Base-by-base conservation (phyloP, 1,140 invertebrate genomes). In the Lasioglossum albipes region DNA sequence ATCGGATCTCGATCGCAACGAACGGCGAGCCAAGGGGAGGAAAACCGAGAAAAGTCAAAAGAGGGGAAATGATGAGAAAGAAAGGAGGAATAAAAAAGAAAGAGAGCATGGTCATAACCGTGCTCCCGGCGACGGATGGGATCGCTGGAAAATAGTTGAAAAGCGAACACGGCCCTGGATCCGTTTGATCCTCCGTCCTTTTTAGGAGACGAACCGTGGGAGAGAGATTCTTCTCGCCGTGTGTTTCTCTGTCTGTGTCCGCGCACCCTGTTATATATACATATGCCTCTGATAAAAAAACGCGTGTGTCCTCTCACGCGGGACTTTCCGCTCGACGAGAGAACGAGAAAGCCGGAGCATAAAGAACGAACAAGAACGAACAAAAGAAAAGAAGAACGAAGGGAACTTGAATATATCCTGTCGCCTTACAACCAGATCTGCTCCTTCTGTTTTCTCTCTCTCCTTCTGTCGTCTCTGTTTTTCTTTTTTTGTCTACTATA, bases 361-460 rank as follows among this genome's bases (percentile, higher is more conserved):
- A 22, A n/a, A 22, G 9, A 54, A 68, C 31, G 31, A 20, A 22
- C 1, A 7, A 75, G 16, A 7, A 31, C 16, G 22, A n/a, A n/a
- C 20, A 52, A 52, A 64, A 22, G 7, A 22, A 64, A 62, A 36
- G 10, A 45, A 49, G 22, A 68, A 45, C 31, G 42, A 42, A 16
- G 31, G 62, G 49, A 79, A 74, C 49, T 79, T 49, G 70, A 75
- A 49, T 12, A 18, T 18, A 1, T 45, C 45, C 41, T 62, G 31
- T 64, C 59, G 61, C 57, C 73, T 61, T 49, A 54, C 16, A 79
- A 52, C 61, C 45, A 65, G 57, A 49, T 61, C 68, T 67, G 41
- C 71, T 74, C 71, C 77, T 65, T 74, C 64, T 74, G 7, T 66
- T 74, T 61, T 80, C 64, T 67, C 64, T 67, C n/a, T 54, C 62